Evolutionary conservation across 2,113 vertebrate genomes (phyloP), one percentile per base, ranked within the genome.

Genomic region (Cephalopterus ornatus): DNA sequence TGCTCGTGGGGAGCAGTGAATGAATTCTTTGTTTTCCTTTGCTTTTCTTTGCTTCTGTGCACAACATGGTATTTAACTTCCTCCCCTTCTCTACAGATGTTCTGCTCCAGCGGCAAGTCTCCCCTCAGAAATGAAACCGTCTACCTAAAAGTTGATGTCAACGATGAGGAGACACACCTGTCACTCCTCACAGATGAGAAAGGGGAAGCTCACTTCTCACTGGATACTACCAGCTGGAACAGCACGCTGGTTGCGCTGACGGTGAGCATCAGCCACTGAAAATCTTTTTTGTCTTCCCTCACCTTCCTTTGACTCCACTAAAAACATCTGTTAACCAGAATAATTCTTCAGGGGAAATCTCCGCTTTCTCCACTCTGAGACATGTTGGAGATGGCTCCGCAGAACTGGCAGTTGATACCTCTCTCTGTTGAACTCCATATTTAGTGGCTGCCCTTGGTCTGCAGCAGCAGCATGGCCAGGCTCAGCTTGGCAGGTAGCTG

Each of bases 171-270:
- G 41, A 93, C 32, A 7, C 33, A 81, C 10, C 20, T 97, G 24
- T 71, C 91, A 12, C 37, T 96, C 28, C 18, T 93, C 70, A 97
- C 97, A 8, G 91, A 97, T 82, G 84, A 91, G 24, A 89, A 97
- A 0, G 95, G 96, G 15, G 77, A 97, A 93, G 96, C 35, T 35
- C 84, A 80, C 67, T 97, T 97, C 88, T 80, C 85, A 6, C 87
- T 97, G 37, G 68, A 97, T 56, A 97, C 97, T n/a, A 88, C 83
- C n/a, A 49, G 26, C 21, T 97, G 96, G 96, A 95, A 96, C 16
- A 84, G 91, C 26, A 72, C 68, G 0, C 12, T 85, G 56, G 81
- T 97, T 85, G 89, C 81, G 21, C n/a, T 98, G 74, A 92, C 8
- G 46, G 97, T 97, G 70, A 96, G 96, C 61, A 53, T 49, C 37